Base-by-base conservation (phyloP, 2,113 vertebrate species). In the Aramus guarauna region DNA sequence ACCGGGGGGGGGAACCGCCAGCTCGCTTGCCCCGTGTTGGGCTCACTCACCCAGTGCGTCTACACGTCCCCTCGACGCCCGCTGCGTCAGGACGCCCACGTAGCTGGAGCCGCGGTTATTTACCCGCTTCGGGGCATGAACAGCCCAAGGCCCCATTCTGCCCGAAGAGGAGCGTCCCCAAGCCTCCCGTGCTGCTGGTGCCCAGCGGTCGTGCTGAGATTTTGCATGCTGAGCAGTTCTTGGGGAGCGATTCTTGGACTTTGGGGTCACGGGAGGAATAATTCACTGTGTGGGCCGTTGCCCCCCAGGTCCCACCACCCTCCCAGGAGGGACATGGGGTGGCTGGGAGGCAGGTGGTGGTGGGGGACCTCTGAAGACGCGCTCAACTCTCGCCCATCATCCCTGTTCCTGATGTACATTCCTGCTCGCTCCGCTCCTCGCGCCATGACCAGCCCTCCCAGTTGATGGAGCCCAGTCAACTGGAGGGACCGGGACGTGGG, bases 131-230 rank as follows among this genome's bases (percentile, higher is more conserved):
- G 62, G 36, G 68, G 13, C 43, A 60, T 41, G 53, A 45, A 16
- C 19, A 82, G 73, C 66, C 66, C 68, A 36, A 36, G 45, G 43
- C 8, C 27, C 17, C 30, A 5, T 22, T 90, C 37, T 50, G 84
- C 87, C 55, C 30, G 4, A 53, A 43, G 6, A 83, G 23, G 27
- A 69, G 8, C 30, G 43, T 22, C 58, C 48, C 34, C 37, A 87
- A 30, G 30, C 34, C 23, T 83, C 68, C 63, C 26, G 3, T 5
- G 1, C 15, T 71, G 58, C 52, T 0, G 0, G 20, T 32, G 39
- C 73, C 43, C 69, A 85, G 48, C 69, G 53, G 60, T 73, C 11
- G 3, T 37, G 56, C 86, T 83, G 58, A 76, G 45, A 67, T 69
- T 83, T 34, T 60, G 18, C 7, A 5, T n/a, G 68, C 63, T 50